Percentiles rank a stretch among this genome's conserved stretches.
These are phyloP conservation scores for Drosophila nannoptera DNA, from an alignment of 1,140 invertebrate genomes.

Conservation along the genomic window DNA sequence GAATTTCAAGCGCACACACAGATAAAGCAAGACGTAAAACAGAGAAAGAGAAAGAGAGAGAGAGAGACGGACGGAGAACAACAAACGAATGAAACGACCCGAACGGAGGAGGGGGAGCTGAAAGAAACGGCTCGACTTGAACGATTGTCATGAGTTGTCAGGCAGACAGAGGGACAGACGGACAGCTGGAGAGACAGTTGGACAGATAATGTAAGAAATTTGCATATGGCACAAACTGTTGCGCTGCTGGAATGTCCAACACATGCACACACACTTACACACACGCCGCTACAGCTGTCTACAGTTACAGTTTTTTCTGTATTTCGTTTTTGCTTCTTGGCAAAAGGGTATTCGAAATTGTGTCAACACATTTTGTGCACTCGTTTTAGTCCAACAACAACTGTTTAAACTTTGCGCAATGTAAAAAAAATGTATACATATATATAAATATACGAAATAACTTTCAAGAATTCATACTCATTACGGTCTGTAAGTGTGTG, in stretches of 20 bases:
- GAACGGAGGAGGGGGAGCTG: background rate
- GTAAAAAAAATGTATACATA: constrained; percentile 29
- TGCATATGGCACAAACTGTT: constrained; percentile 71
- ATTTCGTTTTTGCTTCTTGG: constrained; percentile 12
- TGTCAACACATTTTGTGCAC: constrained; percentile 61
- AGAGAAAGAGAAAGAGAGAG: constrained; percentile 42
- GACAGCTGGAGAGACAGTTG: constrained; percentile 33
- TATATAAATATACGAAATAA: constrained; percentile 21
- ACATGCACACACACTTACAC: constrained; percentile 24
- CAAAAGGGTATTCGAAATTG: constrained; percentile 71
- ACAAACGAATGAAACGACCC: constrained; percentile 9
- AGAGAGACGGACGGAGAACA: background rate
- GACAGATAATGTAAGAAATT: constrained; percentile 69
- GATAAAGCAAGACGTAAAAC: constrained; percentile 57
- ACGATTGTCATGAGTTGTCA: constrained; percentile 68
- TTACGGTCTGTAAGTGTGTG: background rate
- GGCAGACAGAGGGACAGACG: constrained; percentile 22
- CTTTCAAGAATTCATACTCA: constrained; percentile 24
- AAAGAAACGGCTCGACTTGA: constrained; percentile 51
- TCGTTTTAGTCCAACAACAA: constrained; percentile 46
- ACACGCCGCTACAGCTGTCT: constrained; percentile 25
- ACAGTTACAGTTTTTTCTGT: constrained; percentile 28
- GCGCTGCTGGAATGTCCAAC: constrained; percentile 64
- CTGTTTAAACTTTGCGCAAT: constrained; percentile 62
- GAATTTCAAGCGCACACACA: constrained; percentile 55